Base-by-base conservation (phyloP, 2,888 invertebrate genomes). In the Thymelicus sylvestris region DNA sequence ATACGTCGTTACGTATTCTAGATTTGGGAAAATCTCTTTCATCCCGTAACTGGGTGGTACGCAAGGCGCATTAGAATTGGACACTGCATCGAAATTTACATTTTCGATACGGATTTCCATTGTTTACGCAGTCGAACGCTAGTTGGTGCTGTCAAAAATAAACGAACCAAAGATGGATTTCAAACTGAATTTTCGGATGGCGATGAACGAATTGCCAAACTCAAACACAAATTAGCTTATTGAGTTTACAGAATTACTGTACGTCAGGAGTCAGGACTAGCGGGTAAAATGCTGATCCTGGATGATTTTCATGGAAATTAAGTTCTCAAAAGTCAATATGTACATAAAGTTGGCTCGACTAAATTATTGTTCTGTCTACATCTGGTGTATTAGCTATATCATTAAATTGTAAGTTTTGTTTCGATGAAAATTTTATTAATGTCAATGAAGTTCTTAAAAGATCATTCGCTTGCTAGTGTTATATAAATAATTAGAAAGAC, bases 181-280 rank as follows among this genome's bases (percentile, higher is more conserved):
- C 66, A 63, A 50, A 55, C 44, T 38, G 66, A 71, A 72, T 72
- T 71, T 73, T 63, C 55, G 44, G 63, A 74, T 52, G 50, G 68
- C 64, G 73, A 75, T 50, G 15, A 67, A 67, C 39, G 47, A 60
- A 60, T 78, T 74, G 73, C 60, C 71, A 71, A 67, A 75, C 68
- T 71, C 67, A 74, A 75, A 74, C 68, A 73, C 67, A 71, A 73
- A 74, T 75, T 74, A 66, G 73, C 75, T 76, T 76, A 75, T 75
- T 74, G 72, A 72, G 72, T 78, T 76, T 78, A 75, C 31, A 6
- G 31, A 57, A 38, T 57, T 38, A 38, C 57, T 31, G 57, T 57
- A 13, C 31, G 31, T 38, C 3, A 31, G 13, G 5, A 8, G 31
- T 38, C 3, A 31, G 13, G 5, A 8, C 15, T 5, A 52, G 57